These are phyloP conservation scores for Fistularia commersonii DNA, from an alignment of 2,797 vertebrate species.

Conservation along the genomic window DNA sequence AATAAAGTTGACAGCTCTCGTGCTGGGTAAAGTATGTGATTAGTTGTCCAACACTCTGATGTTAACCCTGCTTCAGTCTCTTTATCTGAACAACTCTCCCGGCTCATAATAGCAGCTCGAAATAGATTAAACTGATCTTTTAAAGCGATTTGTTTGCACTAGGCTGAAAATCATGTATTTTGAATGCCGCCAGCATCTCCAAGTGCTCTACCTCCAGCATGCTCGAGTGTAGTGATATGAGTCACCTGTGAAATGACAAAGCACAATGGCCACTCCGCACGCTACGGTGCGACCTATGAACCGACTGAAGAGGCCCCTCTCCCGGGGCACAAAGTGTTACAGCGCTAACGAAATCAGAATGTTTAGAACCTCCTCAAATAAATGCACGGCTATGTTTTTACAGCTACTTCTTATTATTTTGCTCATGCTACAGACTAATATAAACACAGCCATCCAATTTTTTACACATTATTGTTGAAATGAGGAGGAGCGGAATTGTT, in stretches of 20 bases:
- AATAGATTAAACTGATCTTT: constrained; percentile 86
- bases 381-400: constrained; percentile 24
- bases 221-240: constrained; percentile 82
- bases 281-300: constrained; percentile 72
- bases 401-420: constrained; percentile 28
- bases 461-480: constrained; percentile 16
- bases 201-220: constrained; percentile 74
- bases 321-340: constrained; percentile 72
- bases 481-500: constrained; percentile 21
- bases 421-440: constrained; percentile 19
- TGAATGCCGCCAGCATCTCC: constrained; percentile 77
- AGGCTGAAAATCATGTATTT: constrained; percentile 80
- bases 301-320: constrained; percentile 78
- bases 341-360: constrained; percentile 68
- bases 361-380: constrained; percentile 48
- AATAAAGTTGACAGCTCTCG: constrained; percentile 77
- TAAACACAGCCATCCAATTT: constrained; percentile 11
- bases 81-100: constrained; percentile 82
- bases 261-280: constrained; percentile 81
- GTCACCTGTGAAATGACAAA: constrained; percentile 82
- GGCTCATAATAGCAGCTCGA: constrained; percentile 79
- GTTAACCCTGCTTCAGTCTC: constrained; percentile 82
- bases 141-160: constrained; percentile 84
- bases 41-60: constrained; percentile 76
- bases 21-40: constrained; percentile 74